Percentiles rank a stretch among this genome's conserved stretches.
phyloP scores from a whole-genome alignment of 2,113 vertebrate species.

The Arothron firmamentum region DNA sequence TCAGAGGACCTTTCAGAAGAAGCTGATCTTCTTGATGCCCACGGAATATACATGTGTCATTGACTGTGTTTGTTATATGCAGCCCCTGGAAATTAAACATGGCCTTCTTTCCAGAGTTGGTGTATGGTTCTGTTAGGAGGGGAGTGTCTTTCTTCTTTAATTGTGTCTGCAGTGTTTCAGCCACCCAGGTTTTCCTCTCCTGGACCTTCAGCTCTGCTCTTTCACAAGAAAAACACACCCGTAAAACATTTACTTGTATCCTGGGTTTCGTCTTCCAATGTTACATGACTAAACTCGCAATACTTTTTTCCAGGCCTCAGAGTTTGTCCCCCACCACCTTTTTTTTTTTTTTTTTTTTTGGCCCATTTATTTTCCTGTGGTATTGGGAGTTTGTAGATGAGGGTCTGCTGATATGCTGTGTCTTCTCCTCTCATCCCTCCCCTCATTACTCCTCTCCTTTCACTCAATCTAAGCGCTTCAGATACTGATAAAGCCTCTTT shows the following conservation, averaged over 20 bases:
- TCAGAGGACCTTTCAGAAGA: too few relatives aligned
- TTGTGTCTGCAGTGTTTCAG: slow-evolving; percentile 5
- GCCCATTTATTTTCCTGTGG: slow-evolving; percentile 67
- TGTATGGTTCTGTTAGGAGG: not conserved
- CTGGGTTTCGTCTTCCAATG: slow-evolving; percentile 53
- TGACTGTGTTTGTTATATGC: too few relatives aligned
- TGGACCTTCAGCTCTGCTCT: slow-evolving; percentile 7
- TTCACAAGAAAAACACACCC: not conserved
- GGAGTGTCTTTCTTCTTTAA: slow-evolving; percentile 27
- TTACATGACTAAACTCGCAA: slow-evolving; percentile 52
- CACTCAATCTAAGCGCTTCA: slow-evolving; percentile 32
- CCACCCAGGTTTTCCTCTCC: slow-evolving; percentile 42
- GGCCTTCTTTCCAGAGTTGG: too few relatives aligned
- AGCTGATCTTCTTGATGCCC: too few relatives aligned
- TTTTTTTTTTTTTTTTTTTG: slow-evolving; percentile 13
- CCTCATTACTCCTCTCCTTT: slow-evolving; percentile 34
- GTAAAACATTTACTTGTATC: slow-evolving; percentile 58
- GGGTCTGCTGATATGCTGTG: slow-evolving; percentile 57
- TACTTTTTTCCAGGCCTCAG: slow-evolving; percentile 58
- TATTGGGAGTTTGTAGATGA: slow-evolving; percentile 55
- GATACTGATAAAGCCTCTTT: slow-evolving; percentile 24
- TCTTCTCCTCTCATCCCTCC: slow-evolving; percentile 43
- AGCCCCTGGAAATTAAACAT: too few relatives aligned
- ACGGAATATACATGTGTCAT: too few relatives aligned
- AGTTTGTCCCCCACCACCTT: slow-evolving; percentile 17